These are phyloP conservation scores for Atta colombica DNA, from an alignment of 1,140 invertebrate species.

Conservation along the genomic window DNA sequence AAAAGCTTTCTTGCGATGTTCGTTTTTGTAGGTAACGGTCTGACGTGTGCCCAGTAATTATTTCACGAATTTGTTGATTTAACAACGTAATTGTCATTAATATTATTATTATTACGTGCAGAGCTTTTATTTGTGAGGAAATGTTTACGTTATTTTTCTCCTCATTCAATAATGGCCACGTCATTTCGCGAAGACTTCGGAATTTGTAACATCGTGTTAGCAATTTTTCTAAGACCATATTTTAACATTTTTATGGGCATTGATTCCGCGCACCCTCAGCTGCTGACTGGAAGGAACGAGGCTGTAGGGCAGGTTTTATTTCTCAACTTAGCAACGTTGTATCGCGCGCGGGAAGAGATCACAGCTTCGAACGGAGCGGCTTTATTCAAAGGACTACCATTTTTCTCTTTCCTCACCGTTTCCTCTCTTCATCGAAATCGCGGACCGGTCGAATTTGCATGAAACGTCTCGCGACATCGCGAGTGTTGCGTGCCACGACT, in stretches of 20 bases:
- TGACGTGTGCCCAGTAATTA: constrained; percentile 29
- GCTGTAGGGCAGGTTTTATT: constrained; percentile 76
- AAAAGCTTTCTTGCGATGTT: constrained; percentile 43
- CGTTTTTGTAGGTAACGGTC: constrained; percentile 22
- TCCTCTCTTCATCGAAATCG: constrained; percentile 18
- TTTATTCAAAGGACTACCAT: constrained; percentile 67
- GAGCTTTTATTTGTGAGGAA: background rate
- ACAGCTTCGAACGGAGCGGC: constrained; percentile 47
- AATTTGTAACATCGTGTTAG: constrained; percentile 7
- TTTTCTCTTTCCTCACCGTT: constrained; percentile 48
- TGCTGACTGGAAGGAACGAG: background rate
- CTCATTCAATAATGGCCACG: background rate
- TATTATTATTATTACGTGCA: constrained; percentile 19
- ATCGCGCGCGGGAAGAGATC: constrained; percentile 54
- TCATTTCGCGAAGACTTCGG: background rate
- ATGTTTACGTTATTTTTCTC: background rate
- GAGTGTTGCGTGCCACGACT: constrained; percentile 77
- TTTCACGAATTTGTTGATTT: constrained; percentile 19
- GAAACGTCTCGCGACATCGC: constrained; percentile 53
- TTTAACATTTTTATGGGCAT: constrained; percentile 52
- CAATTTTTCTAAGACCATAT: constrained; percentile 16
- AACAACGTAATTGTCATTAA: constrained; percentile 17
- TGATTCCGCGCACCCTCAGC: constrained; percentile 37
- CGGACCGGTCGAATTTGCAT: constrained; percentile 74
- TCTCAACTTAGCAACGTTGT: constrained; percentile 70